A percentile compares a stretch with the other conserved stretches of the same genome.
These are phyloP conservation scores for Guaruba guarouba DNA, from an alignment of 2,113 vertebrate genomes.

Conservation along the genomic window DNA sequence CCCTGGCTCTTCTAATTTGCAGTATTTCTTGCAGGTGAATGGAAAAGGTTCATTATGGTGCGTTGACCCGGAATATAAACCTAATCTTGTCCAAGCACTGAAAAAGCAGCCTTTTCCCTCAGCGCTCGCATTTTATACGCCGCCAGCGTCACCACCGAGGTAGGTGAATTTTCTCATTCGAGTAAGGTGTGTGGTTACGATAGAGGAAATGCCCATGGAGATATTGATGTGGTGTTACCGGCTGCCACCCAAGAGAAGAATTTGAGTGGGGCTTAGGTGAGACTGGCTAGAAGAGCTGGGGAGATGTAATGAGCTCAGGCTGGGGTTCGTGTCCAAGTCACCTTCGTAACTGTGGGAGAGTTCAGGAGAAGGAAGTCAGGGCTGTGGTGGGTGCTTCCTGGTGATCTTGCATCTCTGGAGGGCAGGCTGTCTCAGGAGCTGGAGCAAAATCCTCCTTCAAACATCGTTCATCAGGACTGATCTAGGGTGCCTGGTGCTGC, in stretches of 20 bases:
- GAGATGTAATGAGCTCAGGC: not conserved
- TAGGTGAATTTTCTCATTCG: constrained; percentile 34
- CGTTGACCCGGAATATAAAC: constrained; percentile 96
- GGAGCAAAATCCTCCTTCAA: not conserved
- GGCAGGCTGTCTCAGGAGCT: not conserved
- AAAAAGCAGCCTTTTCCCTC: constrained; percentile 96
- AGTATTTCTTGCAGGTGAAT: constrained; percentile 82
- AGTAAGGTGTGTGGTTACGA: rapidly evolving
- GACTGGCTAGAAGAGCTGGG: rapidly evolving
- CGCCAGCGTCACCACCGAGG: constrained; percentile 90
- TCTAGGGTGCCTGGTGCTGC: not conserved
- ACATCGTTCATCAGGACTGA: not conserved
- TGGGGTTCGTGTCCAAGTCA: not conserved
- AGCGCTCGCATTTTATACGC: constrained; percentile 89
- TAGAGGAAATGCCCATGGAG: not conserved
- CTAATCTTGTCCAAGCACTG: constrained; percentile 94
- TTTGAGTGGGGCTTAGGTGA: not conserved
- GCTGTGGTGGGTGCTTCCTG: not conserved
- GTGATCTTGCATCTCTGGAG: not conserved
- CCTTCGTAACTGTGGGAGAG: not conserved
- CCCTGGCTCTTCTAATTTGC: constrained; percentile 2
- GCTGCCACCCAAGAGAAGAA: not conserved
- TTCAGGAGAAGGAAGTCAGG: not conserved
- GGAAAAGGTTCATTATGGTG: constrained; percentile 99
- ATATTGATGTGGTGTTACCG: not conserved